Base-by-base conservation (phyloP, 2,797 vertebrate genomes). In the Macropodus opercularis region DNA sequence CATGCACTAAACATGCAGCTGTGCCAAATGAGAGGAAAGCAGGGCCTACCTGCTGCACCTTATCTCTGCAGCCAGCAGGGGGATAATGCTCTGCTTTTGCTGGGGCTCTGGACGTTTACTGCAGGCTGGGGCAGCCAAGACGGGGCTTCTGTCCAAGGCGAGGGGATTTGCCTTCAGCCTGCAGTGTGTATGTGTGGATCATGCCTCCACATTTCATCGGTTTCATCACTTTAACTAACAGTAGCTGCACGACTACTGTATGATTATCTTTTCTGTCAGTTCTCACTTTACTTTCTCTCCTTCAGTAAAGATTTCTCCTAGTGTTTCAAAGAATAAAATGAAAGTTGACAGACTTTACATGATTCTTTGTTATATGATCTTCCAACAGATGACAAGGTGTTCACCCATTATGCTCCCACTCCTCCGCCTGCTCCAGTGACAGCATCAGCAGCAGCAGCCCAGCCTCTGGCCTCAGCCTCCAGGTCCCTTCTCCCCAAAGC, bases 401-500 rank as follows among this genome's bases (percentile, higher is more conserved):
- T 85, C 52, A 52, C 53, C 24, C 62, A 80, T 27, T 49, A 72
- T 5, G 23, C 63, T 53, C 68, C 70, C 8, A 24, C 69, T 41
- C 32, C 72, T n/a, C 22, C 72, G 6, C 39, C 62, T 22, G 15
- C 64, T 22, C 21, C 40, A 62, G 93, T 93, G 0, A 2, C 46
- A 21, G 32, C 34, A 13, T 3, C 35, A 62, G 66, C 89, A 89
- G 81, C 93, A 84, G 71, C 94, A 90, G 82, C 87, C 72, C 84
- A 90, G 57, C 63, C 89, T 1, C 90, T 81, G 59, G 62, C 87
- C 26, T 77, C 81, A 35, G 85, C 89, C 73, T 87, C 90, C 68
- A 96, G 95, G 78, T 94, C 95, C 26, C 92, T 87, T 74, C 93
- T 96, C 3, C 95, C 95, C 5, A 97, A 97, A 82, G 88, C 89